phyloP scores from a whole-genome alignment of 2,113 vertebrate genomes.

The Xenotilapia caudafasciata region DNA sequence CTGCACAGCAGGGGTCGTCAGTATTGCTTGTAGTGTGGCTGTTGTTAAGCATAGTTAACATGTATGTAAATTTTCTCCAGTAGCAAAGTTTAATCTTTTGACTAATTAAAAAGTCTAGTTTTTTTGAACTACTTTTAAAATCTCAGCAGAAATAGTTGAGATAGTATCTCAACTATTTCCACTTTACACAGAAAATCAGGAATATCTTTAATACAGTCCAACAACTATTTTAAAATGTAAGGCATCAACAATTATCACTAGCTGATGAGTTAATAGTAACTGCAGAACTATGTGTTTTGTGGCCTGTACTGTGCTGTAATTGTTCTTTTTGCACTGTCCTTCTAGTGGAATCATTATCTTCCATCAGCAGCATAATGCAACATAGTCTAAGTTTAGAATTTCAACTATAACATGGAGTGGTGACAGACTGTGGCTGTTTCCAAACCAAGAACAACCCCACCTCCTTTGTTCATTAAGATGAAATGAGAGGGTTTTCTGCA shows the following conservation, averaged over 20 bases:
- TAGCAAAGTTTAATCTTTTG: slow-evolving; percentile 14
- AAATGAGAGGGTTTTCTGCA: background rate
- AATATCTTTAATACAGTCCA: background rate
- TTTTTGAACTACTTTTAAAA: background rate
- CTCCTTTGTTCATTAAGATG: background rate
- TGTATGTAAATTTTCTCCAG: slow-evolving; percentile 5
- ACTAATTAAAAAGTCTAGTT: background rate
- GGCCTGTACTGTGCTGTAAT: background rate
- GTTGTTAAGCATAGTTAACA: slow-evolving; percentile 39
- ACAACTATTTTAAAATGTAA: background rate
- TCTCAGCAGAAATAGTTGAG: background rate
- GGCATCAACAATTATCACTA: background rate
- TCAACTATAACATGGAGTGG: background rate
- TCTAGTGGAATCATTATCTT: background rate
- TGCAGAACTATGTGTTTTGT: background rate
- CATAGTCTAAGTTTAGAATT: background rate
- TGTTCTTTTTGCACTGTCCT: background rate
- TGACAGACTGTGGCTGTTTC: background rate
- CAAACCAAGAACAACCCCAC: background rate
- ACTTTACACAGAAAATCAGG: background rate
- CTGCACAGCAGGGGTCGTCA: slow-evolving; percentile 40
- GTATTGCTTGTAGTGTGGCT: slow-evolving; percentile 51
- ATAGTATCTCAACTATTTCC: background rate
- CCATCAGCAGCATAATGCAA: background rate
- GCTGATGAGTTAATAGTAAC: background rate